Evolutionary conservation across 2,113 vertebrate genomes (phyloP), one percentile per base, ranked within the genome.

Genomic region (Nipponia nippon): DNA sequence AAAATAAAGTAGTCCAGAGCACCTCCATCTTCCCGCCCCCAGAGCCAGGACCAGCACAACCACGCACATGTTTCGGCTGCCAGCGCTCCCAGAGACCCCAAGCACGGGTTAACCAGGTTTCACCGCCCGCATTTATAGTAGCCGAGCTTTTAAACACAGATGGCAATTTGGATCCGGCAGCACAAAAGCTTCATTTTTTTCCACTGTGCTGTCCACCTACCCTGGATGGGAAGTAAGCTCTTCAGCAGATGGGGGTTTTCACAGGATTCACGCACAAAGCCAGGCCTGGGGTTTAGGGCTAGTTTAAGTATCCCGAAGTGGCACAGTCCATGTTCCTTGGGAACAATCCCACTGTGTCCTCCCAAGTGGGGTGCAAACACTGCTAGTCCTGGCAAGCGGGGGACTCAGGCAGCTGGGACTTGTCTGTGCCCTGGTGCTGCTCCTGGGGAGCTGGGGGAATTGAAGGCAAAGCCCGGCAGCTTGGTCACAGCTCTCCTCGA

Each of bases 291-390:
- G 46, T 34, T 76, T 61, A 73, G 32, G 78, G 9, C 40, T 49
- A 4, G 16, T 36, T 91, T 62, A 36, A 62, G 11, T 49, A 47
- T 90, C 23, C 29, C 5, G 17, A 34, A 86, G 5, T 1, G 2
- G 17, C 42, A 49, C 0, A 2, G 44, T 67, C 42, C 0, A 0
- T 7, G 7, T 62, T 75, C 52, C 42, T 10, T 50, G 27, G 76
- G 71, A 70, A 27, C 7, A 44, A 42, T 12, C 63, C 67, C 0
- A 0, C 67, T 14, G 17, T 10, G 25, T n/a, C 44, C 36, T 69
- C 42, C 53, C 66, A 22, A 11, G 23, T 3, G 16, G n/a, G n/a
- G 12, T 63, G 34, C 53, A 52, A 87, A 29, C 0, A 0, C 63
- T 87, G 61, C 66, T 40, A 38, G 36, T n/a, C 56, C 80, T 56